A percentile compares a stretch with the other conserved stretches of the same genome.
Evolutionary conservation across 2,888 invertebrate species (phyloP).

Genomic region (Scaeva pyrastri): DNA sequence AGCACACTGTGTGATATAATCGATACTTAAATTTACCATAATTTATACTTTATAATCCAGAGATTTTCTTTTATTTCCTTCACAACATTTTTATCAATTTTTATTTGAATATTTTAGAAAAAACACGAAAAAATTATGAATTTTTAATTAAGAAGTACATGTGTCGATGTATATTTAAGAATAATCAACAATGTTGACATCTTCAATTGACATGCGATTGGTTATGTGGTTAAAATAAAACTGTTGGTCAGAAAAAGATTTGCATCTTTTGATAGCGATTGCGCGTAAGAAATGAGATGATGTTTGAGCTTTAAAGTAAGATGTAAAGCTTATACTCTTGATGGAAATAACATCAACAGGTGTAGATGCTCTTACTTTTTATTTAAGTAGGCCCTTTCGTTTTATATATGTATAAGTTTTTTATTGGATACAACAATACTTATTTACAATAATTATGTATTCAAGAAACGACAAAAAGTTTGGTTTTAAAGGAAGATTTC

Average conservation of each 20-base stretch:
- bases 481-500: too few relatives aligned
- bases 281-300: conserved; percentile 5
- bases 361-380: too few relatives aligned
- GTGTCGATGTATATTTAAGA: background rate
- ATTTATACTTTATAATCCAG: background rate
- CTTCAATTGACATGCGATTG: conserved; percentile 9
- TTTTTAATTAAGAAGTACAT: background rate
- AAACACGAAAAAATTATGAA: background rate
- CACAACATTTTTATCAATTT: background rate
- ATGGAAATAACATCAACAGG: conserved; percentile 2
- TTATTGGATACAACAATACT: too few relatives aligned
- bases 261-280: conserved; percentile 25
- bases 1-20: too few relatives aligned
- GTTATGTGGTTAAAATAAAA: background rate
- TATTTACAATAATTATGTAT: too few relatives aligned
- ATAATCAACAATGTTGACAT: conserved; percentile 8
- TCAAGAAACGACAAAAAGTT: too few relatives aligned
- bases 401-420: too few relatives aligned
- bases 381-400: too few relatives aligned
- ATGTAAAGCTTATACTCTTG: background rate
- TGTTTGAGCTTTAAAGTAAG: background rate
- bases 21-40: too few relatives aligned
- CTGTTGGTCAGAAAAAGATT: background rate
- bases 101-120: background rate
- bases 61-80: background rate